Evolutionary conservation across 2,797 vertebrate species (phyloP).

Genomic region (Leuciscus waleckii): DNA sequence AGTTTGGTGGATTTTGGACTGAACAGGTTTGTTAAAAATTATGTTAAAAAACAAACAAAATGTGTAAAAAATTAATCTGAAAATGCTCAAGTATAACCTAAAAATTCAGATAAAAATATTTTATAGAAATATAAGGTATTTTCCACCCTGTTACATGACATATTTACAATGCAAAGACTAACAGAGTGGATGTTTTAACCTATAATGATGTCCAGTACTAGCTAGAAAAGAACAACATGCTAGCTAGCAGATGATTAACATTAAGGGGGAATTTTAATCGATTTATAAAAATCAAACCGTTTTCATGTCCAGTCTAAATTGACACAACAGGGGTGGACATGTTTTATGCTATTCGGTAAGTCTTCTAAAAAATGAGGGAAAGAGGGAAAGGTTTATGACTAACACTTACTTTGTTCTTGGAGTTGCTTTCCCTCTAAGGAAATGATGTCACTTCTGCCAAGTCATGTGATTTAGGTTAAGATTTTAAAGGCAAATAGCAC

Average conservation of each 20-base stretch:
- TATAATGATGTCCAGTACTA: too few relatives aligned
- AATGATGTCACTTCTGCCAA: neutral
- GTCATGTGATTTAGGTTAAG: neutral
- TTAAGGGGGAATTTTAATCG: neutral
- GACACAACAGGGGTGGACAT: neutral
- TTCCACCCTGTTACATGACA: neutral
- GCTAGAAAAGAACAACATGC: neutral
- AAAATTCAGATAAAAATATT: neutral
- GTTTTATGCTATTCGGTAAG: too few relatives aligned
- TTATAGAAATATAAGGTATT: neutral
- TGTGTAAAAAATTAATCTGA: neutral
- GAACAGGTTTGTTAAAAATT: neutral
- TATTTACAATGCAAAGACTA: too few relatives aligned
- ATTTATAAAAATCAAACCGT: neutral
- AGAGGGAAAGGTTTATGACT: too few relatives aligned
- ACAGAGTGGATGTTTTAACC: neutral
- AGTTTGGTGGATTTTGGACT: neutral
- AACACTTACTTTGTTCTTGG: neutral
- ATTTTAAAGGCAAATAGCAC: neutral
- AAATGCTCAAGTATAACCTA: neutral
- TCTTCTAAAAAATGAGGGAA: too few relatives aligned
- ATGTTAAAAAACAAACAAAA: neutral
- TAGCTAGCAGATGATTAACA: neutral
- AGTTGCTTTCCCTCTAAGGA: neutral
- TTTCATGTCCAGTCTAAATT: neutral